A percentile compares a stretch with the other conserved stretches of the same genome.
These are phyloP conservation scores for Drosophila busckii DNA, from an alignment of 1,140 invertebrate genomes.

Conservation along the genomic window DNA sequence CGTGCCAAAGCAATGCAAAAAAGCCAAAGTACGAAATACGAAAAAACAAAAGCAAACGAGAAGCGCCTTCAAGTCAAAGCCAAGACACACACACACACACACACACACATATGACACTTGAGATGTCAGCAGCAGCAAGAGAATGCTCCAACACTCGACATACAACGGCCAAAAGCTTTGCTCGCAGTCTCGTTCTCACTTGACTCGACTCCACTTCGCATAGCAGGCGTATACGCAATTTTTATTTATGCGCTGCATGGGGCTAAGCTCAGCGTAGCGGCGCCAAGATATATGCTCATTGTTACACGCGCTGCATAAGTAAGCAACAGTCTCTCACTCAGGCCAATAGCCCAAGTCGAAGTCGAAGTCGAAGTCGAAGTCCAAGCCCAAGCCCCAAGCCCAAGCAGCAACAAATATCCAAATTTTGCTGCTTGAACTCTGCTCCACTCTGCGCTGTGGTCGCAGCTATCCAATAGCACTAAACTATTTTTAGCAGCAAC, in stretches of 20 bases:
- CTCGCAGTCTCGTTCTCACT: too few species aligned
- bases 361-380: too few species aligned
- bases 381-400: too few species aligned
- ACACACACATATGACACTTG: conserved; percentile 44
- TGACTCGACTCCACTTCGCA: too few species aligned
- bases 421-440: too few species aligned
- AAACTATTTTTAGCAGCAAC: too few species aligned
- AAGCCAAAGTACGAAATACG: conserved; percentile 19
- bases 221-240: conserved; percentile 26
- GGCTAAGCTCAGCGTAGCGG: background rate
- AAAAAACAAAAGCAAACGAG: conserved; percentile 17
- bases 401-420: too few species aligned
- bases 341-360: background rate
- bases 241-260: conserved; percentile 2
- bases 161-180: too few species aligned
- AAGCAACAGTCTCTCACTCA: too few species aligned
- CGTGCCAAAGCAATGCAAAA: conserved; percentile 50
- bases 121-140: conserved; percentile 62
- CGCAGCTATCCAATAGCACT: too few species aligned
- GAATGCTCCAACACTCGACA: too few species aligned
- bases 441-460: too few species aligned
- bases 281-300: conserved; percentile 45
- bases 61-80: background rate
- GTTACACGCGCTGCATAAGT: conserved; percentile 33
- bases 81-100: background rate